Evolutionary conservation across 2,888 invertebrate genomes (phyloP), one percentile per base, ranked within the genome.

Genomic region (Brachypalpus laphriformis): DNA sequence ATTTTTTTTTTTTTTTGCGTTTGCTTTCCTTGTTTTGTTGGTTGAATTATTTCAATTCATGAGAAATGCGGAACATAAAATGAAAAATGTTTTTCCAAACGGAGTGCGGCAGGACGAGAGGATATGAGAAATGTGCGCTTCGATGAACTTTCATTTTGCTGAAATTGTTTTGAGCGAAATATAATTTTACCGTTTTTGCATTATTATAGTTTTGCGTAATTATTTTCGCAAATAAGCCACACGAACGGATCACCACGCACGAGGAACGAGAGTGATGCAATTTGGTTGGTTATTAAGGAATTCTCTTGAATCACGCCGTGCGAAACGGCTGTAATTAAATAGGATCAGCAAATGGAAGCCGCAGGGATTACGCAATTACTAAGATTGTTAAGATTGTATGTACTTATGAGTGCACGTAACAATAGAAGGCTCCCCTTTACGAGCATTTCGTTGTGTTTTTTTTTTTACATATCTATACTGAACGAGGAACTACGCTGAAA

Each of bases 61-160:
- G 68, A 25, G 14, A 65, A 63, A 56, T 47, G 63, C 37, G 16
- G 47, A 42, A 45, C 54, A 77, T 45, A 40, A 80, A 51, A 80
- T 63, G 68, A 77, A 72, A 82, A 83, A 66, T 75, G 11, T 68
- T 72, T 31, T 49, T 20, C 40, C 14, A 25, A 9, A 49, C n/a
- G 1, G 18, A 25, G 42, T 59, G 40, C 16, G 45, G 8, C 7
- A 25, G 25, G 31, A 42, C 6, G 37, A 7, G 5, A 25, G n/a
- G 0, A 72, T 72, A 78, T 74, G 78, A 74, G 61, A 78, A 81
- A 59, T 71, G 40, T 81, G 57, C 71, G 81, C 85, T 81, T 71
- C 74, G 71, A 40, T 85, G 70, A 85, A 71, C 76, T 85, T 81
- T 81, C 75, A 80, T 81, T 85, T 85, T 61, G 75, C 59, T 68